phyloP scores from a whole-genome alignment of 2,113 vertebrate genomes.

The Aythya baeri region DNA sequence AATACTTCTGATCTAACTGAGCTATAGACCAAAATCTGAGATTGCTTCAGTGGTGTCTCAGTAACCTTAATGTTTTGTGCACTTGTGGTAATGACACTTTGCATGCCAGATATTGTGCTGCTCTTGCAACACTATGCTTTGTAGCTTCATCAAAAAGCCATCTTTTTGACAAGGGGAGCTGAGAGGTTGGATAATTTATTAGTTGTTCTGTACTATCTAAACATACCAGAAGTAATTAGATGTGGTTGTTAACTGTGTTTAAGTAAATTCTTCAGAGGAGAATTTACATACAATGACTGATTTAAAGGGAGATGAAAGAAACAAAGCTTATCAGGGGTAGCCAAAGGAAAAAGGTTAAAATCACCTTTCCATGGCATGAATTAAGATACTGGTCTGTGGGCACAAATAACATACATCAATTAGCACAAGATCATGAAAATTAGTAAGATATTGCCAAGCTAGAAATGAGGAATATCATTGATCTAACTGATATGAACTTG shows the following conservation, averaged over 20 bases:
- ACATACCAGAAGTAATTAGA: background rate
- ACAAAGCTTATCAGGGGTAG: background rate
- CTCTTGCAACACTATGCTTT: background rate
- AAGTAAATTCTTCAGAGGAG: background rate
- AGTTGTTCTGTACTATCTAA: background rate
- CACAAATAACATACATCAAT: background rate
- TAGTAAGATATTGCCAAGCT: background rate
- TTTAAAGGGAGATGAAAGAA: background rate
- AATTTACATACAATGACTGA: background rate
- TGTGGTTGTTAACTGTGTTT: background rate
- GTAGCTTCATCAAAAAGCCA: background rate
- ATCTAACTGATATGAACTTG: background rate
- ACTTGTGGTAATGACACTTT: background rate
- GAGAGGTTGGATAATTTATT: background rate
- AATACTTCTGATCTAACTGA: background rate
- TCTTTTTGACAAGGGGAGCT: background rate
- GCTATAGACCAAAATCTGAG: background rate
- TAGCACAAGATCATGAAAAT: background rate
- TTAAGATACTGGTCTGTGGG: background rate
- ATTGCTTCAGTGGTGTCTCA: background rate
- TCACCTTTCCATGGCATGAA: background rate
- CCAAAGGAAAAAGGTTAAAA: background rate
- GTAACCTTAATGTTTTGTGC: background rate
- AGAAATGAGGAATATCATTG: background rate
- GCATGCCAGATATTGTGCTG: background rate